phyloP scores from a whole-genome alignment of 2,797 vertebrate species.

The Furcifer pardalis region DNA sequence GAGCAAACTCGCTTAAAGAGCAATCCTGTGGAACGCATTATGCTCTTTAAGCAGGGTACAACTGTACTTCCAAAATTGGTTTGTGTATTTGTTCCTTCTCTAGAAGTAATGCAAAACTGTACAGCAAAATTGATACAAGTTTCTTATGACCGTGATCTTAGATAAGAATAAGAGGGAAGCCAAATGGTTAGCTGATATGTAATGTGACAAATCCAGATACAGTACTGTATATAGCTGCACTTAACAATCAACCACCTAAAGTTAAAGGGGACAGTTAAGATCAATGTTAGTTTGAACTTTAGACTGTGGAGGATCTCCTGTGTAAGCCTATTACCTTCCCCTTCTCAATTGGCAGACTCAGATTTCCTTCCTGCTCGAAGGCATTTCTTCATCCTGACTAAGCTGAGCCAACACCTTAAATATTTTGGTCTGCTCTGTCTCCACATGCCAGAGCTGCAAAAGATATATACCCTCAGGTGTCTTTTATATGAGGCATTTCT shows the following conservation, averaged over 20 bases:
- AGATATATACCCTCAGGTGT: conserved; percentile 63
- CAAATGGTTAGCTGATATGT: background rate
- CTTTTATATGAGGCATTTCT: conserved; percentile 61
- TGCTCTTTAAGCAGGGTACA: no score
- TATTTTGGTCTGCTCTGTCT: conserved; percentile 68
- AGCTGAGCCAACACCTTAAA: conserved; percentile 70
- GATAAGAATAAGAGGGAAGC: background rate
- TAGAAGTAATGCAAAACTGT: background rate
- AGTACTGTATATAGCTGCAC: no score
- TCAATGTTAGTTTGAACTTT: background rate
- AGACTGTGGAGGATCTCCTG: background rate
- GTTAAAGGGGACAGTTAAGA: background rate
- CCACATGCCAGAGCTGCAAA: conserved; percentile 64
- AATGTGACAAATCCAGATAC: background rate
- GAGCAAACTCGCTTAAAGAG: no score
- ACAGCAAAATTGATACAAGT: background rate
- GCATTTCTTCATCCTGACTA: conserved; percentile 61
- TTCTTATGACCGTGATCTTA: background rate
- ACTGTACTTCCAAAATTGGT: background rate
- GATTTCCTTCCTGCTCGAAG: conserved; percentile 31
- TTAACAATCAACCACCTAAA: background rate
- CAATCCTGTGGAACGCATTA: no score
- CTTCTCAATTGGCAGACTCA: conserved; percentile 21
- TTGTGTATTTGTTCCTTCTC: background rate
- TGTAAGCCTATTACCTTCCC: conserved; percentile 30